Evolutionary conservation across 2,113 vertebrate species (phyloP), one percentile per base, ranked within the genome.

Genomic region (Nycticryphes semicollaris): DNA sequence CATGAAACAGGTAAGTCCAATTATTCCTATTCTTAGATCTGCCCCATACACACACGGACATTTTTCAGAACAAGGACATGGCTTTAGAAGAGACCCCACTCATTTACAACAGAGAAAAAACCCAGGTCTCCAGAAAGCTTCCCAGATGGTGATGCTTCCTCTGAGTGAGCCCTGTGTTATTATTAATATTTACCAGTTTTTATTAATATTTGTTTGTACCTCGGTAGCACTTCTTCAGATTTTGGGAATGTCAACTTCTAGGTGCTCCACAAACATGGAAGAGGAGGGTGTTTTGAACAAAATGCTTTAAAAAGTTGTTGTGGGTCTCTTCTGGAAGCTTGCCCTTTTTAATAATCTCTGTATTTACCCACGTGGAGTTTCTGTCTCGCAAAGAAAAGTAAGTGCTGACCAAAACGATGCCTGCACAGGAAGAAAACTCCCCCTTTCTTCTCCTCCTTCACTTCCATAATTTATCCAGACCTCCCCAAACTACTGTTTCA

Each of bases 181-280:
- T 10, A 0, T 0, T 17, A 14, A 15, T 0, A 13, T 3, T 7
- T 5, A 28, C 28, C 31, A 19, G 4, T 2, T 3, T 1, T 12
- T 15, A 0, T 0, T 14, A 14, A 17, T 0, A 15, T 3, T 7
- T 5, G 10, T 27, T 41, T 39, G 3, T 9, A 5, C 35, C 69
- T 50, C 2, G 0, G n/a, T 3, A 33, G 3, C 37, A 18, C 41
- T 41, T 1, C 16, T 1, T 23, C 35, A 10, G 39, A 2, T 14
- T 28, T 5, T 8, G 60, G 82, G 75, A 56, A 31, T 37, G 48
- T 27, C 53, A 30, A 0, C 53, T 54, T 23, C 28, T 2, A 25
- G 67, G 59, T 24, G 15, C 16, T 9, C 17, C 45, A 1, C 1
- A 47, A 9, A 1, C 5, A 0, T 0, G 3, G 66, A 15, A 30